phyloP scores from a whole-genome alignment of 2,888 invertebrate species.

The Agriopis aurantiaria region DNA sequence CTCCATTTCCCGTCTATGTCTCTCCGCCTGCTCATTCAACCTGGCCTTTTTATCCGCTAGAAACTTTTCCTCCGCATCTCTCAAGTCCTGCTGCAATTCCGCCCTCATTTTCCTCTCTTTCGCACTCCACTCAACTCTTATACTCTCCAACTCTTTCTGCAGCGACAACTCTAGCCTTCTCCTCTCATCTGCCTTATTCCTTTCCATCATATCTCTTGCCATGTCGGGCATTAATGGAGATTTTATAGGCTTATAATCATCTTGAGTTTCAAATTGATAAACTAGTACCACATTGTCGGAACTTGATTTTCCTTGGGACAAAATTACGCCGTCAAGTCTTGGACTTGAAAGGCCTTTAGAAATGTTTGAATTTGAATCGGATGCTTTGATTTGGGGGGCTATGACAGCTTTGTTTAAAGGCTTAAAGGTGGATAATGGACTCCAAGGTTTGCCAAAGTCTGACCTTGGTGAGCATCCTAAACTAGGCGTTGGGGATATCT shows the following conservation, averaged over 20 bases:
- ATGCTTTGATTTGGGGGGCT: slow-evolving; percentile 62
- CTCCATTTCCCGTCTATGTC: slow-evolving; percentile 77
- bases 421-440: slow-evolving; percentile 73
- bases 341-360: slow-evolving; percentile 68
- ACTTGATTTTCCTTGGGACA: slow-evolving; percentile 79
- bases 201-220: slow-evolving; percentile 76
- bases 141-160: slow-evolving; percentile 82
- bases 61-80: slow-evolving; percentile 80
- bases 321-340: slow-evolving; percentile 75
- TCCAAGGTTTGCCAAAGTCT: slow-evolving; percentile 74
- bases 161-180: slow-evolving; percentile 75
- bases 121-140: slow-evolving; percentile 86
- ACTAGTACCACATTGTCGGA: slow-evolving; percentile 80
- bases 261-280: slow-evolving; percentile 78
- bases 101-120: slow-evolving; percentile 85
- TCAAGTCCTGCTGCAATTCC: slow-evolving; percentile 83
- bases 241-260: slow-evolving; percentile 69
- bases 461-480: slow-evolving; percentile 45
- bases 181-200: slow-evolving; percentile 75
- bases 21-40: slow-evolving; percentile 79
- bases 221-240: slow-evolving; percentile 75
- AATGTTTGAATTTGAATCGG: slow-evolving; percentile 65
- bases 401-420: slow-evolving; percentile 64
- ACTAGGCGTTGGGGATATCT: slow-evolving; percentile 65
- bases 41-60: slow-evolving; percentile 70